Conservation (phyloP, 1,140 invertebrate genomes). For the Sycobia sp. region DNA sequence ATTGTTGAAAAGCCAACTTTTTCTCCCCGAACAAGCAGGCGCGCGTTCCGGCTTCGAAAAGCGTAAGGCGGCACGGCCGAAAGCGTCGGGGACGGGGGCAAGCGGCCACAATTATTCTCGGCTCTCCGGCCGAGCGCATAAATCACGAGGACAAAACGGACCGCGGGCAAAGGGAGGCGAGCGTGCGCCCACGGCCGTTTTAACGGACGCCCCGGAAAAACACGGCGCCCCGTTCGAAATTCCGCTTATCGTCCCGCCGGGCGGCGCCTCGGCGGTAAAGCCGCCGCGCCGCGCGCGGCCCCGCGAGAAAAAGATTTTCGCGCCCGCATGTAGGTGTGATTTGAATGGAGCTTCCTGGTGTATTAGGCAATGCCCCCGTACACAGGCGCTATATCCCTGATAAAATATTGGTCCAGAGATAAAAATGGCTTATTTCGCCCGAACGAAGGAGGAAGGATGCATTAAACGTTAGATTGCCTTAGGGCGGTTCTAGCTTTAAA, state of each 20-base stretch:
- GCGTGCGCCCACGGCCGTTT: not conserved
- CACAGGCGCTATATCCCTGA: too few species aligned
- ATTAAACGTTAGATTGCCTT: too few species aligned
- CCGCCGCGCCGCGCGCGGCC: not conserved
- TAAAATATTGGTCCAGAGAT: too few species aligned
- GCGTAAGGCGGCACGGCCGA: not conserved
- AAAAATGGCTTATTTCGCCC: too few species aligned
- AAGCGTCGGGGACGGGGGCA: slow-evolving; percentile 12
- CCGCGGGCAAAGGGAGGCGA: not conserved
- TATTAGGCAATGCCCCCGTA: too few species aligned
- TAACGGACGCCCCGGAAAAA: slow-evolving; percentile 38
- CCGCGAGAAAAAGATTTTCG: too few species aligned
- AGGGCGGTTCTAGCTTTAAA: too few species aligned
- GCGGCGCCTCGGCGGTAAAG: too few species aligned
- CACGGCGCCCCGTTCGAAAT: slow-evolving; percentile 51
- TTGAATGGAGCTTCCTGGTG: too few species aligned
- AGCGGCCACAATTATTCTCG: slow-evolving; percentile 14
- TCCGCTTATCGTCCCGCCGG: slow-evolving; percentile 51
- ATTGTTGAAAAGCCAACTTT: not conserved
- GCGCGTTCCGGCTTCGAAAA: not conserved
- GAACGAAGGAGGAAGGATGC: too few species aligned
- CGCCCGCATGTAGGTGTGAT: too few species aligned
- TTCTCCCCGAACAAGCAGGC: not conserved
- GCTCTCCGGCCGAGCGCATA: slow-evolving; percentile 31
- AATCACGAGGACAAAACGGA: slow-evolving; percentile 24